Base-by-base conservation (phyloP, 2,113 vertebrate species). In the Aspidoscelis tigris region DNA sequence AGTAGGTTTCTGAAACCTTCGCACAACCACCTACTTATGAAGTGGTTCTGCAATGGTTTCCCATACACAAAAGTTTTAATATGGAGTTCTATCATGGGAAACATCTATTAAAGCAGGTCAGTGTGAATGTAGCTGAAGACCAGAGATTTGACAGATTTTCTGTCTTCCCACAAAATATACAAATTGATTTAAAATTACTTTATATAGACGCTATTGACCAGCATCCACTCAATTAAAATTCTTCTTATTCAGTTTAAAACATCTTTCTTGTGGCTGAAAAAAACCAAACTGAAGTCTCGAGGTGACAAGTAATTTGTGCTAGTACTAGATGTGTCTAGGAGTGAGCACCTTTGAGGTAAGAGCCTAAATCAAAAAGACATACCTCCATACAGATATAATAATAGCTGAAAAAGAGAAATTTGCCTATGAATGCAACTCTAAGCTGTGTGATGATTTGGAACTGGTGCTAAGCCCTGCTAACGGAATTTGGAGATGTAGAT, bases 181-280 rank as follows among this genome's bases (percentile, higher is more conserved):
- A 18, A 14, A 16, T 61, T 61, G 18, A 18, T 18, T 61, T 18
- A 58, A 14, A 58, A 58, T 58, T 61, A 61, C 58, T 61, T 4
- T 61, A 61, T 18, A 16, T 16, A 61, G 58, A 61, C 4, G 4
- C 58, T 61, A 16, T 61, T 61, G 12, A 18, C 18, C 58, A 61
- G 58, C 58, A 18, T 61, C 58, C 14, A 61, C 14, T 61, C 12
- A 20, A 61, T 61, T 61, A 4, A 61, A 61, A 16, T 61, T 61
- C 14, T 64, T 8, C 7, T 72, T 76, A 39, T 81, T 82, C 5
- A 0, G 78, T 82, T 47, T 76, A 50, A 43, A 16, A 0, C 0
- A 1, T 3, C 43, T 68, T 18, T 81, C 47, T 58, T 21, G 12
- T 7, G 7, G 18, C 53, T 70, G 18, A 53, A 69, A 69, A 22